Conservation (phyloP, 2,113 vertebrate species). For the Rhinopomastus cyanomelas region DNA sequence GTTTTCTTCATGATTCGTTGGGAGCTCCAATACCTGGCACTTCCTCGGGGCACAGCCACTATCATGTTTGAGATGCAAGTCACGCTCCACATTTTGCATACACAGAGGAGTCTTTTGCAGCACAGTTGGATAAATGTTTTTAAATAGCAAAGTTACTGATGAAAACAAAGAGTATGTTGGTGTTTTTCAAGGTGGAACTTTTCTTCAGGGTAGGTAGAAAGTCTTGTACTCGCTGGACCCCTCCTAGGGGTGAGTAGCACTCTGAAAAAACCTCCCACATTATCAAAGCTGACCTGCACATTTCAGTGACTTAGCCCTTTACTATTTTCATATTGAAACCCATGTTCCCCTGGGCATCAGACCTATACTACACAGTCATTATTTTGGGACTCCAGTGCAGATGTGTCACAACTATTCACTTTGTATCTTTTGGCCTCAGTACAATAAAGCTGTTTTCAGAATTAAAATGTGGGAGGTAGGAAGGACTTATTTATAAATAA, state of each 20-base stretch:
- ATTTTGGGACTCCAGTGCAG: background rate
- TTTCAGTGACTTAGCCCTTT: background rate
- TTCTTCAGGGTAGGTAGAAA: background rate
- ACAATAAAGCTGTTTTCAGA: background rate
- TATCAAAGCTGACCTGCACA: background rate
- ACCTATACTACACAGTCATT: fast-evolving
- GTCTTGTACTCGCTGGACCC: background rate
- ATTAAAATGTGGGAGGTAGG: background rate
- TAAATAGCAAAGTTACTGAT: constrained; percentile 8
- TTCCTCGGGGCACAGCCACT: background rate
- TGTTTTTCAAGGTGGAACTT: background rate
- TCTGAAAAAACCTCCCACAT: background rate
- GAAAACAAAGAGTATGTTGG: background rate
- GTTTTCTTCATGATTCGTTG: background rate
- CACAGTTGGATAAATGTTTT: background rate
- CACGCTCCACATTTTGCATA: background rate
- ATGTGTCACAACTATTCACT: fast-evolving
- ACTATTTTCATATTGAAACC: background rate
- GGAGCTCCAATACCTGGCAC: background rate
- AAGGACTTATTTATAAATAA: background rate
- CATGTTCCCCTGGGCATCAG: background rate
- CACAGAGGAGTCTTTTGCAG: background rate
- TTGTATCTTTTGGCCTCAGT: background rate
- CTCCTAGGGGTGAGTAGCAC: background rate
- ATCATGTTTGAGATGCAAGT: background rate